phyloP scores from a whole-genome alignment of 2,888 invertebrate genomes.

The Metallyticus violacea region DNA sequence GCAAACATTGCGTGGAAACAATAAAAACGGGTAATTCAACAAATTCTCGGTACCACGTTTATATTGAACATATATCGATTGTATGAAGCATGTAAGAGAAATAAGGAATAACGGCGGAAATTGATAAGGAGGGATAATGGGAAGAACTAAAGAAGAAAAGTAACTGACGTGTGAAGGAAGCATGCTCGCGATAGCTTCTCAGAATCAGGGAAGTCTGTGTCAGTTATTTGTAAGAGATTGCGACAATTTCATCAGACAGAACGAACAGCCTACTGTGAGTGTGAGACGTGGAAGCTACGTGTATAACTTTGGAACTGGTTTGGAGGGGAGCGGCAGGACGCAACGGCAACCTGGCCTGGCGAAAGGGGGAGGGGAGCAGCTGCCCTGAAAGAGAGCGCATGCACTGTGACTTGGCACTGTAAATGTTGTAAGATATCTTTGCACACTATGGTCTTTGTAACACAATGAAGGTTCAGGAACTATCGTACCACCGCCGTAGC shows the following conservation, averaged over 20 bases:
- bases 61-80: no score
- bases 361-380: neutral
- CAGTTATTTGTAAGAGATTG: neutral
- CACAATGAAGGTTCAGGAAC: no score
- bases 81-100: no score
- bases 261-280: neutral
- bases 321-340: neutral
- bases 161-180: neutral
- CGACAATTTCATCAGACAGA: constrained; percentile 8
- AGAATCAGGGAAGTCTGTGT: no score
- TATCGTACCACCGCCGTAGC: no score
- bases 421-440: neutral
- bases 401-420: no score
- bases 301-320: neutral
- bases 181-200: neutral
- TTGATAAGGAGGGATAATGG: no score
- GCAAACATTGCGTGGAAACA: no score
- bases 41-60: no score
- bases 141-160: neutral
- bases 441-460: neutral
- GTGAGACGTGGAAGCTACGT: neutral
- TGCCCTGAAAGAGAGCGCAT: neutral
- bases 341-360: neutral
- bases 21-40: no score
- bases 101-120: no score